Conservation (phyloP, 2,797 vertebrate species). For the Phalanger gymnotis region DNA sequence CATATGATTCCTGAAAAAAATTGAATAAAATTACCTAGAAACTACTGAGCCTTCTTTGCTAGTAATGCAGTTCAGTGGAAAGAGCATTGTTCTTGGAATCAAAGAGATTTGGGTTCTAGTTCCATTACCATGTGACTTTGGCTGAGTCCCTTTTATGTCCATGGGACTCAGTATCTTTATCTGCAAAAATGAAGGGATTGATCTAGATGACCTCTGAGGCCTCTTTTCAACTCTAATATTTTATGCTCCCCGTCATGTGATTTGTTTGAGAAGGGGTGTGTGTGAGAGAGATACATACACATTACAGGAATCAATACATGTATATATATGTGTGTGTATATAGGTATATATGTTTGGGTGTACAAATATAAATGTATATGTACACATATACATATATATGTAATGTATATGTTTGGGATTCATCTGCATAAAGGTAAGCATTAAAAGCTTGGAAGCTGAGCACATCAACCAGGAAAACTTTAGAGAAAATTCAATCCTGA, state of each 20-base stretch:
- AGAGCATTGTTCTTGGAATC: neutral
- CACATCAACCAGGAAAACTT: neutral
- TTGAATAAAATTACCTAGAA: neutral
- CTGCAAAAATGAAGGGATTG: neutral
- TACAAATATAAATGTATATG: neutral
- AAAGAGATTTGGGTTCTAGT: neutral
- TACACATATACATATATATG: neutral
- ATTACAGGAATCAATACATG: neutral
- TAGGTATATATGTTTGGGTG: neutral
- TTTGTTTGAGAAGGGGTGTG: neutral
- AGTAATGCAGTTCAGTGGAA: neutral
- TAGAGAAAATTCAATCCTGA: neutral
- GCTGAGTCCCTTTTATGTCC: neutral
- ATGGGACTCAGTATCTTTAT: neutral
- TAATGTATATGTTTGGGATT: neutral
- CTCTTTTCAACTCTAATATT: neutral
- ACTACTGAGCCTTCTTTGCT: too few relatives aligned
- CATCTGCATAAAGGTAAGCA: neutral
- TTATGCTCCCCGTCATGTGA: neutral
- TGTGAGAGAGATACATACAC: neutral
- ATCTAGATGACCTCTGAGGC: neutral
- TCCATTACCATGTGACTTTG: neutral
- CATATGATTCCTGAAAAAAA: neutral
- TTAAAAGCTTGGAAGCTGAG: neutral
- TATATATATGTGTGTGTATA: too few relatives aligned